phyloP scores from a whole-genome alignment of 30 jellyfish, hydroid and myxozoan genomes.

The Turritopsis rubra region DNA sequence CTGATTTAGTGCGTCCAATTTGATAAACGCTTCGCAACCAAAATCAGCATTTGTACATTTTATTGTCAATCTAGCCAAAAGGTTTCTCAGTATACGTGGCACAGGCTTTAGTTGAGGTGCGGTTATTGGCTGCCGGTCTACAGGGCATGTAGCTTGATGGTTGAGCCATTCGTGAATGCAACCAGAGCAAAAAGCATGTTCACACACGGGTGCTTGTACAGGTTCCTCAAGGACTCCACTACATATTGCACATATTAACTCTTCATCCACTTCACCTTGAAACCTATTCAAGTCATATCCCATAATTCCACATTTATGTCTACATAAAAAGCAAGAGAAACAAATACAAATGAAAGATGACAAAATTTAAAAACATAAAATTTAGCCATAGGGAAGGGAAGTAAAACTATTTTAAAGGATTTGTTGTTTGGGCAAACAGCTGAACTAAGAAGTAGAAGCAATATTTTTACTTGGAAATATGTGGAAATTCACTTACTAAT shows the following conservation, averaged over 20 bases:
- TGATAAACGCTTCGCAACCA: slow-evolving; percentile 84
- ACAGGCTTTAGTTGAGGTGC: slow-evolving; percentile 73
- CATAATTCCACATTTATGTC: slow-evolving; percentile 27
- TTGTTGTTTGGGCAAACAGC: too few relatives aligned
- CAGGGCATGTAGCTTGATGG: slow-evolving; percentile 93
- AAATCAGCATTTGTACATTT: slow-evolving; percentile 74
- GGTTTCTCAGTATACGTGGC: slow-evolving; percentile 91
- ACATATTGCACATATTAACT: slow-evolving; percentile 84
- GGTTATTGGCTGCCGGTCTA: slow-evolving; percentile 83
- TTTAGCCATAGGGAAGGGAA: too few relatives aligned
- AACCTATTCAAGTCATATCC: slow-evolving; percentile 91
- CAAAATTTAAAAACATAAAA: neutral
- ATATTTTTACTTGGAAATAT: too few relatives aligned
- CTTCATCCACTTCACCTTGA: slow-evolving; percentile 97
- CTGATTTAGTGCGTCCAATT: slow-evolving; percentile 67
- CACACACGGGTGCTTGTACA: slow-evolving; percentile 96
- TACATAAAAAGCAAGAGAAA: too few relatives aligned
- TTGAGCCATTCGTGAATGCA: slow-evolving; percentile 93
- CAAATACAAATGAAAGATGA: neutral
- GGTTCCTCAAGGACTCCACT: slow-evolving; percentile 98
- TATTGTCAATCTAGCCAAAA: slow-evolving; percentile 74
- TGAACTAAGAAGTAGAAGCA: too few relatives aligned
- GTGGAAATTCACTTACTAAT: too few relatives aligned
- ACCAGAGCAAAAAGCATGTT: slow-evolving; percentile 94
- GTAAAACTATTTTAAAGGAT: too few relatives aligned